phyloP scores from a whole-genome alignment of 2,113 vertebrate genomes.

The Cottus gobio region DNA sequence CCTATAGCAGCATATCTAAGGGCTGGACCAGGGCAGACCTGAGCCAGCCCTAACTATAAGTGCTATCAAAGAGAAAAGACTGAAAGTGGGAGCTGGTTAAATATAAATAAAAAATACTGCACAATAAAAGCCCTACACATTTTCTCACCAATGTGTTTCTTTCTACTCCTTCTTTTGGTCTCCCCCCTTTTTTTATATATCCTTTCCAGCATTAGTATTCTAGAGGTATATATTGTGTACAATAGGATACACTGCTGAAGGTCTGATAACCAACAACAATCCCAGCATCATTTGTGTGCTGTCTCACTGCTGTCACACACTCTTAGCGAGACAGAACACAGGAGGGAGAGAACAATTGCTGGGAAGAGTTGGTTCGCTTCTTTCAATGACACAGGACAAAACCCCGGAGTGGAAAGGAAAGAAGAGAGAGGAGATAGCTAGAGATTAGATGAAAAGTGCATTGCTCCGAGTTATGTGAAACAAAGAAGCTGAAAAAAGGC shows the following conservation, averaged over 20 bases:
- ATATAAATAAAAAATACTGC: no score
- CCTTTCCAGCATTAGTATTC: slow-evolving; percentile 62
- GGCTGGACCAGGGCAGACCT: no score
- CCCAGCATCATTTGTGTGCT: slow-evolving; percentile 62
- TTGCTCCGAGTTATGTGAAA: slow-evolving; percentile 53
- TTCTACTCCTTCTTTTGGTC: background rate
- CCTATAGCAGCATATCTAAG: no score
- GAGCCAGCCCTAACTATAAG: no score
- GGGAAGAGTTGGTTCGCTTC: slow-evolving; percentile 32
- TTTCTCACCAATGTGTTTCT: slow-evolving; percentile 6
- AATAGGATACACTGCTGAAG: slow-evolving; percentile 58
- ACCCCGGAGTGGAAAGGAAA: background rate
- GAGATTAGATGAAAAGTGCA: slow-evolving; percentile 56
- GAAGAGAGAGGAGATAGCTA: slow-evolving; percentile 25
- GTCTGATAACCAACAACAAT: slow-evolving; percentile 74
- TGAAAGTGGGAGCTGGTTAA: no score
- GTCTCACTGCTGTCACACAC: slow-evolving; percentile 59
- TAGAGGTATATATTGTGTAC: slow-evolving; percentile 44
- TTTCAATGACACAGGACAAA: slow-evolving; percentile 58
- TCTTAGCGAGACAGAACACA: slow-evolving; percentile 52
- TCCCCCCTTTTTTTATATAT: slow-evolving; percentile 12
- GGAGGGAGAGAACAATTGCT: slow-evolving; percentile 58
- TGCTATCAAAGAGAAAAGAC: no score
- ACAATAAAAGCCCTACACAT: slow-evolving; percentile 10
- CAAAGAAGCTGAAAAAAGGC: slow-evolving; percentile 31